Conservation (phyloP, 2,888 invertebrate genomes). For the Eupithecia subumbrata region DNA sequence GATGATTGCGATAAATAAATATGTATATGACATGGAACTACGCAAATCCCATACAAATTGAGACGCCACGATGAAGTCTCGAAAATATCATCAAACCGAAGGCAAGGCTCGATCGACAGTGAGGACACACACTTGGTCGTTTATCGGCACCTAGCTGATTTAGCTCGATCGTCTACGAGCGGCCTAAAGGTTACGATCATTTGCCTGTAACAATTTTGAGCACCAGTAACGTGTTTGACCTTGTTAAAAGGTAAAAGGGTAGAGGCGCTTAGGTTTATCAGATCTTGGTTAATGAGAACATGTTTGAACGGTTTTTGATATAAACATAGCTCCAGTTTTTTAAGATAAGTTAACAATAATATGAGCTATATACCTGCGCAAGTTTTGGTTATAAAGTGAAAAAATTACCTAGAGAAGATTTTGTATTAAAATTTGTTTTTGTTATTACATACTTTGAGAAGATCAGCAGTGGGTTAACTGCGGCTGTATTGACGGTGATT, state of each 20-base stretch:
- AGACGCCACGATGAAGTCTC: not conserved
- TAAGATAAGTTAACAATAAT: not conserved
- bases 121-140: not conserved
- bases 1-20: no score
- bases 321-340: not conserved
- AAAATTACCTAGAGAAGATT: no score
- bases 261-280: not conserved
- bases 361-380: not conserved
- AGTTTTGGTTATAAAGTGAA: not conserved
- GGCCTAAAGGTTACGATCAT: not conserved
- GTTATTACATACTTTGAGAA: not conserved
- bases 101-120: no score
- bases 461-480: not conserved
- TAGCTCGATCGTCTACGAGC: not conserved
- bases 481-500: not conserved
- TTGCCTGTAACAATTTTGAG: slow-evolving; percentile 8
- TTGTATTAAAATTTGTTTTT: not conserved
- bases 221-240: not conserved
- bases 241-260: slow-evolving; percentile 6
- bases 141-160: not conserved
- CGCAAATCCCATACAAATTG: not conserved
- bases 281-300: slow-evolving; percentile 11
- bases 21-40: not conserved
- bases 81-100: not conserved
- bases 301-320: not conserved